phyloP scores from a whole-genome alignment of 2,888 invertebrate genomes.

The Bimastos eiseni region DNA sequence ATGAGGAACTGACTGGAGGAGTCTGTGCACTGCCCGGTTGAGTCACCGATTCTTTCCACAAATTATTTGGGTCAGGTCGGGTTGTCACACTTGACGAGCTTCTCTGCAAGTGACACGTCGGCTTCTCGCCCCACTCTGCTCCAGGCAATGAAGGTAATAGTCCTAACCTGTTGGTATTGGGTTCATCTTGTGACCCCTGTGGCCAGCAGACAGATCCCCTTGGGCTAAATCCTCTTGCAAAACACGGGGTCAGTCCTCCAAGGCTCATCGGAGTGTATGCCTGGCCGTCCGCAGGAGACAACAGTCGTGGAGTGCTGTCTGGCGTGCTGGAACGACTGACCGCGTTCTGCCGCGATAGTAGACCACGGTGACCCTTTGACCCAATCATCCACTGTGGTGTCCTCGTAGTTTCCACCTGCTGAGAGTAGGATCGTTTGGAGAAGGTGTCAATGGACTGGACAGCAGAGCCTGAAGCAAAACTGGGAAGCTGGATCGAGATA shows the following conservation, averaged over 20 bases:
- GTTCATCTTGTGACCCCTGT: conserved; percentile 16
- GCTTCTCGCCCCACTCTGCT: background rate
- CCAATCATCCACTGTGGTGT: background rate
- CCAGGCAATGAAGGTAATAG: background rate
- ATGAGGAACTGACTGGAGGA: background rate
- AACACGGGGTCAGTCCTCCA: background rate
- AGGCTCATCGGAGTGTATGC: background rate
- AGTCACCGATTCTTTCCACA: background rate
- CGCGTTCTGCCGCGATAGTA: conserved; percentile 34
- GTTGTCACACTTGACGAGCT: conserved; percentile 14
- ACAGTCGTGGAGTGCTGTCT: conserved; percentile 28
- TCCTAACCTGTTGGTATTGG: background rate
- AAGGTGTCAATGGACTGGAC: background rate
- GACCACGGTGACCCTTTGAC: conserved; percentile 18
- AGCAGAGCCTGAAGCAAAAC: background rate
- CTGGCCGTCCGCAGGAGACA: conserved; percentile 29
- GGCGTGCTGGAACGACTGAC: conserved; percentile 39
- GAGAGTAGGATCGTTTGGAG: background rate
- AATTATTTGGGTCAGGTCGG: conserved; percentile 14
- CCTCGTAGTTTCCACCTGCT: background rate
- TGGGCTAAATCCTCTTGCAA: conserved; percentile 14
- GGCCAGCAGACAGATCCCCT: background rate
- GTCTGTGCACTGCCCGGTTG: background rate
- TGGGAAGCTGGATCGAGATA: background rate
- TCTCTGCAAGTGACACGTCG: conserved; percentile 9